phyloP scores from a whole-genome alignment of 2,888 invertebrate species.

The Vesta saturnalis region DNA sequence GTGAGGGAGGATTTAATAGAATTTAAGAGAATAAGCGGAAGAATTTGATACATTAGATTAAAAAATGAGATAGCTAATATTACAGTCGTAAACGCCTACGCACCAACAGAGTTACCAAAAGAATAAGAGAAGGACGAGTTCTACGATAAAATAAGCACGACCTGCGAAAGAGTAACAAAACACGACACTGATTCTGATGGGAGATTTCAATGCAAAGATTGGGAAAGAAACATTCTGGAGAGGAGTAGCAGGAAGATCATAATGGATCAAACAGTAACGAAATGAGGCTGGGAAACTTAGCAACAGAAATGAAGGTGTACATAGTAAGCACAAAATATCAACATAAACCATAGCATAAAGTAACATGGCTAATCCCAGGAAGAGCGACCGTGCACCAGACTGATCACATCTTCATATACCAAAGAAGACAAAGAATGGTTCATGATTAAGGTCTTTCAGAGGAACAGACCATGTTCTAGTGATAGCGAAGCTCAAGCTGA shows the following conservation, averaged over 20 bases:
- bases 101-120: conserved; percentile 12
- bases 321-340: conserved; percentile 12
- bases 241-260: too few relatives aligned
- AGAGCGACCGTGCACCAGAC: background rate
- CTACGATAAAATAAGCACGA: background rate
- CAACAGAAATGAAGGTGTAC: conserved; percentile 15
- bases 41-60: conserved; percentile 3
- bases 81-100: conserved; percentile 12
- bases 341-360: conserved; percentile 6
- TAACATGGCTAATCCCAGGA: conserved; percentile 13
- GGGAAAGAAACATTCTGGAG: conserved; percentile 3
- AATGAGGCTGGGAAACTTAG: conserved; percentile 6
- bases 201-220: conserved; percentile 10
- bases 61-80: conserved; percentile 11
- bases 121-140: background rate
- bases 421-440: background rate
- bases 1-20: background rate
- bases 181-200: background rate
- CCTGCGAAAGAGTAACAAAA: conserved; percentile 2
- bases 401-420: too few relatives aligned
- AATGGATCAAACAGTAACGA: background rate
- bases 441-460: too few relatives aligned
- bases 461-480: background rate
- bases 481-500: background rate
- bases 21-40: conserved; percentile 1